A percentile compares a stretch with the other conserved stretches of the same genome.
Evolutionary conservation across 1,140 invertebrate genomes (phyloP).

Genomic region (Rhynchophorus ferrugineus): DNA sequence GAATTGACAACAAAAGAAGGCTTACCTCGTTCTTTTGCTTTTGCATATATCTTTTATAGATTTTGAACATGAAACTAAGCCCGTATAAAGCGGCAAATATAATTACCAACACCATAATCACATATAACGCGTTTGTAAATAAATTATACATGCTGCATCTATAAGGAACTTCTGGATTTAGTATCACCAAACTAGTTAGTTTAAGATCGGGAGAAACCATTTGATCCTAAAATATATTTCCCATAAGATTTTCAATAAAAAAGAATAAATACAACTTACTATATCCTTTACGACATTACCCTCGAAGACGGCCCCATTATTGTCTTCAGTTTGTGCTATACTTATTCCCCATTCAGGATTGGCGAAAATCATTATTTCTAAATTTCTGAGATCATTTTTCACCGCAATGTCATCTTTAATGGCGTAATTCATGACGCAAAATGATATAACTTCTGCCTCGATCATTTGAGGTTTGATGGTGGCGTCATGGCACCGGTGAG

Average conservation of each 20-base stretch:
- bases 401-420: conserved; percentile 40
- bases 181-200: conserved; percentile 47
- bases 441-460: conserved; percentile 48
- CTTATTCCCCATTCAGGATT: conserved; percentile 63
- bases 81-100: conserved; percentile 25
- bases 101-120: conserved; percentile 43
- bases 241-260: too few species aligned
- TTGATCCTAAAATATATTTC: conserved; percentile 42
- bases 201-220: conserved; percentile 45
- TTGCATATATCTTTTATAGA: conserved; percentile 45
- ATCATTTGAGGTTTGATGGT: conserved; percentile 46
- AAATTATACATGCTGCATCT: conserved; percentile 57
- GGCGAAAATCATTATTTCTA: conserved; percentile 57
- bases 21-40: conserved; percentile 46
- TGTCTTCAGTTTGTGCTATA: conserved; percentile 45
- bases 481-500: conserved; percentile 50
- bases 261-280: conserved; percentile 31
- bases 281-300: conserved; percentile 37
- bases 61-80: conserved; percentile 38
- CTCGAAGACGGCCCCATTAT: conserved; percentile 27
- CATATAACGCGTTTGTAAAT: conserved; percentile 52
- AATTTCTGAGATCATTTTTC: conserved; percentile 52
- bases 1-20: conserved; percentile 28
- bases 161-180: conserved; percentile 58
- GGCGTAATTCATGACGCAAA: conserved; percentile 39